Evolutionary conservation across 2,113 vertebrate species (phyloP).

Genomic region (Trinectes maculatus): DNA sequence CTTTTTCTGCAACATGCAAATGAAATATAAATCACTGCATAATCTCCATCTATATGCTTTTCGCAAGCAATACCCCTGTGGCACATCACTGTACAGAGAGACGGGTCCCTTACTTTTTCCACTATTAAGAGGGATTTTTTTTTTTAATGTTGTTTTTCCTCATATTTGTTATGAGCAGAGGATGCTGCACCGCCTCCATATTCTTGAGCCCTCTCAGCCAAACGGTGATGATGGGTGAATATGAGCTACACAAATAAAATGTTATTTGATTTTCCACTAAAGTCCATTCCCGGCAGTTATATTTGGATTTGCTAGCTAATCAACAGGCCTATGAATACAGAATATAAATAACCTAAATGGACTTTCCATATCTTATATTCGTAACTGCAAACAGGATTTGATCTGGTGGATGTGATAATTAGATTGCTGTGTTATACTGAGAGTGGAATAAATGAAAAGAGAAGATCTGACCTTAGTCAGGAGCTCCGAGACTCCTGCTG

Average conservation of each 20-base stretch:
- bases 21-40: conserved; percentile 21
- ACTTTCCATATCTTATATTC: conserved; percentile 27
- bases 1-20: conserved; percentile 27
- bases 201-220: too few species aligned
- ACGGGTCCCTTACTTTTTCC: too few species aligned
- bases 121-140: too few species aligned
- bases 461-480: conserved; percentile 29
- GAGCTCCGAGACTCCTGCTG: conserved; percentile 53
- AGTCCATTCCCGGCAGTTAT: conserved; percentile 12
- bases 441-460: conserved; percentile 41
- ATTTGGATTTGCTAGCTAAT: conserved; percentile 62
- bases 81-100: too few species aligned
- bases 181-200: too few species aligned
- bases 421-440: conserved; percentile 40
- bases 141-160: too few species aligned
- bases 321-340: conserved; percentile 53
- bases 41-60: not conserved
- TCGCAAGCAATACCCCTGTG: not conserved
- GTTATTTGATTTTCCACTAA: conserved; percentile 23
- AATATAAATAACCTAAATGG: conserved; percentile 43
- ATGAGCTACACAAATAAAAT: too few species aligned
- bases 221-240: too few species aligned
- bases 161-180: too few species aligned
- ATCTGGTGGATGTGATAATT: conserved; percentile 78
- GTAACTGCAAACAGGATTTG: conserved; percentile 54